Evolutionary conservation across 2,113 vertebrate genomes (phyloP), one percentile per base, ranked within the genome.

Genomic region (Coryphaenoides rupestris): DNA sequence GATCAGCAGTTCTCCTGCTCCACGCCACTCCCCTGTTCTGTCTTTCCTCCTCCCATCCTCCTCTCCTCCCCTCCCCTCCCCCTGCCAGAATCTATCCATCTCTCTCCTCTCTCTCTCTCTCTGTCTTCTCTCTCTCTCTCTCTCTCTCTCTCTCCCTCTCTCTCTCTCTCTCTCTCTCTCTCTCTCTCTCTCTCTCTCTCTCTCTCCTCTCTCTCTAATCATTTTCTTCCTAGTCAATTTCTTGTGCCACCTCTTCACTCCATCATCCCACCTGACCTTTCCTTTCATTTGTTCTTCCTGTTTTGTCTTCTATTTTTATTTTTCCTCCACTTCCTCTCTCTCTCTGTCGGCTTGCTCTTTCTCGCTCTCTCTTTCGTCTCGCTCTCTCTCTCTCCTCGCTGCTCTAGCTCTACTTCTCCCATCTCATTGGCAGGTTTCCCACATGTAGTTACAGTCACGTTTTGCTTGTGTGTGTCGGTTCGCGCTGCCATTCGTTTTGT

Each of bases 1-100:
- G 76, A 88, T 91, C 89, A 90, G 85, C 82, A 85, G 22, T 77
- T 75, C 67, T 28, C 74, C 33, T 49, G 74, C 54, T 1, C 61
- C 26, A 47, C 67, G 62, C 61, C 58, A 16, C 7, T 23, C 47
- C 3, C 22, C 19, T 2, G 19, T 16, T 28, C 21, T n/a, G 12
- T 16, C 64, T 66, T 47, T 14, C n/a, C 21, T 26, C 33, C 54
- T 49, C 24, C 23, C 19, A 10, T 19, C 23, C 10, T 15, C 19
- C 24, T 66, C 22, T 12, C 46, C 21, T 23, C 56, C 24, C 4
- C 40, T 17, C 40, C 26, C 2, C 45, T 14, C 33, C 55, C 19
- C 40, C 55, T n/a, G 33, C 33, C 33, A 40, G 33, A 40, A 40
- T 6, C 33, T 40, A 40, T 40, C 33, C 17, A 2, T 21, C 19